Evolutionary conservation across 2,797 vertebrate genomes (phyloP), one percentile per base, ranked within the genome.

Genomic region (Sternotherus odoratus): DNA sequence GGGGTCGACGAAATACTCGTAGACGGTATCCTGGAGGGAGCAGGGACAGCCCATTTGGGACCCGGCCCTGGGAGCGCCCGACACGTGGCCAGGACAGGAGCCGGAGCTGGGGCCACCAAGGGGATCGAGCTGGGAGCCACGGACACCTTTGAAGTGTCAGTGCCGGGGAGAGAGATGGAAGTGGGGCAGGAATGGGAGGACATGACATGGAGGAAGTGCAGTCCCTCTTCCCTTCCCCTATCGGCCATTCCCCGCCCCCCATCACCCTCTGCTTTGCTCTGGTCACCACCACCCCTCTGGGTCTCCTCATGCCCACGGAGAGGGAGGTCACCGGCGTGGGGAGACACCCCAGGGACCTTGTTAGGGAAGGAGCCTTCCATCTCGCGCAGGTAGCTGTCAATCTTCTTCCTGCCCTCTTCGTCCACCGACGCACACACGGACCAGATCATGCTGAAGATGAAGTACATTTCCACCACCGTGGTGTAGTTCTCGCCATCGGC

Each of bases 1-100:
- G 91, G 97, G 89, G 82, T 99, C 98, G 86, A 99, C 99, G 23
- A 98, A 99, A 92, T 99, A 99, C 89, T 99, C 99, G 13, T 99
- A 99, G 82, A 99, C 97, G 0, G 98, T 99, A 97, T 99, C 98
- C 99, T 99, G 83, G 49, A 49, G 82, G 50, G 77, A 87, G 48
- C 15, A 50, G 51, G 26, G 46, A 13, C 3, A 43, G 6, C 8
- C 21, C 23, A 13, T 9, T 6, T 72, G 17, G 19, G 79, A 19
- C n/a, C 28, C 4, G 4, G 51, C 8, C 51, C 51, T 53, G 21
- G 51, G 21, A 23, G 19, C 1, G 8, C 51, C 51, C 3, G 12
- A 33, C 30, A 2, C 28, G 12, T 1, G 30, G 28, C 57, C 56
- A 30, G 56, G 56, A 30, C 54, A 28, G 54, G 12, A 56, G 54